Evolutionary conservation across 2,113 vertebrate species (phyloP).

Genomic region (Rutilus rutilus): DNA sequence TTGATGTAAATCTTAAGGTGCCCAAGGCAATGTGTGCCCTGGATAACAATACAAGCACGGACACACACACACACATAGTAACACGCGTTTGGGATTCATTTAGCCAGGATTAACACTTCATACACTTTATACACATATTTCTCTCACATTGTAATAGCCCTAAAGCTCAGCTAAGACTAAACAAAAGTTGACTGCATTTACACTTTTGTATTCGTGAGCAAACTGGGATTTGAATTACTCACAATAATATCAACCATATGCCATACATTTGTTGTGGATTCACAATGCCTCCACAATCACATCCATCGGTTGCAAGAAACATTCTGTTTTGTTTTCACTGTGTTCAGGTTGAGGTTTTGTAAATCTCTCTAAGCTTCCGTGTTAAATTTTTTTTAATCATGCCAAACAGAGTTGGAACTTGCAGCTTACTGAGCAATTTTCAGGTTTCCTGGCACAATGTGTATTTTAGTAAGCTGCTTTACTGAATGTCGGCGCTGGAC

Average conservation of each 20-base stretch:
- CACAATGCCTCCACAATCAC: not conserved
- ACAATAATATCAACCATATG: not conserved
- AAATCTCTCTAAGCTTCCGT: slow-evolving; percentile 21
- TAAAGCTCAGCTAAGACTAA: not conserved
- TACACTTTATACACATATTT: not conserved
- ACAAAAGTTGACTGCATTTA: not conserved
- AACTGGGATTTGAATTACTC: not conserved
- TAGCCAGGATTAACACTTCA: slow-evolving; percentile 26
- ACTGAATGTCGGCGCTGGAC: not conserved
- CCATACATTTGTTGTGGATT: slow-evolving; percentile 2
- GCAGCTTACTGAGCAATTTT: not conserved
- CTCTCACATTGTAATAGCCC: not conserved
- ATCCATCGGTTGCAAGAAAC: not conserved
- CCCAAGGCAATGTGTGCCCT: slow-evolving; percentile 2
- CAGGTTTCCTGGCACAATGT: slow-evolving; percentile 22
- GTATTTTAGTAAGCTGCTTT: slow-evolving; percentile 22
- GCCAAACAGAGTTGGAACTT: slow-evolving; percentile 4
- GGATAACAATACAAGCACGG: slow-evolving; percentile 3
- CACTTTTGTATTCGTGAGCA: not conserved
- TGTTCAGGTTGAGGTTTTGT: slow-evolving; percentile 6
- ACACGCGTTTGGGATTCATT: slow-evolving; percentile 22
- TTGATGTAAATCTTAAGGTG: slow-evolving; percentile 1
- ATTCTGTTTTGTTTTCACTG: not conserved
- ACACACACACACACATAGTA: not conserved
- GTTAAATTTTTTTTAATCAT: not conserved